These are phyloP conservation scores for Barnardius zonarius DNA, from an alignment of 2,113 vertebrate species.

Conservation along the genomic window DNA sequence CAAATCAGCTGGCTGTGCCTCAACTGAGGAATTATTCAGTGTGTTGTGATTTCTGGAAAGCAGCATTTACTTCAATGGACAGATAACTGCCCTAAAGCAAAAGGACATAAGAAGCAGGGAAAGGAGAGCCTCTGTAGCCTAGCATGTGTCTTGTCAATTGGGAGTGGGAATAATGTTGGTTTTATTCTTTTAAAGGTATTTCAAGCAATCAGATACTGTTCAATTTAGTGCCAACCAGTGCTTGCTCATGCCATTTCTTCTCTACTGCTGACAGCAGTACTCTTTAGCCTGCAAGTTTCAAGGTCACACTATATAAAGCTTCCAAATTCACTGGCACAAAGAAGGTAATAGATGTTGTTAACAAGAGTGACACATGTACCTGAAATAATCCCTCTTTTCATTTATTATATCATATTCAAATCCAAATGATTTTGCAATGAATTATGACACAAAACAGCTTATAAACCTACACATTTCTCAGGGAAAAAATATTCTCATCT, in stretches of 20 bases:
- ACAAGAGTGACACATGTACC: background rate
- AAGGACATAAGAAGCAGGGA: background rate
- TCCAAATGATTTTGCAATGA: background rate
- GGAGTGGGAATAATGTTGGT: background rate
- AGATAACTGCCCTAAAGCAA: background rate
- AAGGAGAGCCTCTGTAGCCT: background rate
- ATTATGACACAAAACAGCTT: background rate
- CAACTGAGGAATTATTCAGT: conserved; percentile 43
- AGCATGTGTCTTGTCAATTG: background rate
- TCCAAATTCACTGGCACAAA: background rate
- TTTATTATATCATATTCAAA: conserved; percentile 4
- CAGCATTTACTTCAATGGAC: conserved; percentile 35
- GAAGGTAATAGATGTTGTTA: background rate
- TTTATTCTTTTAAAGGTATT: background rate
- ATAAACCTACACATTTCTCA: background rate
- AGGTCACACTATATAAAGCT: background rate
- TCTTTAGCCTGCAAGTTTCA: conserved; percentile 1
- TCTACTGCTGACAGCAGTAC: background rate
- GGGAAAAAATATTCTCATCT: background rate
- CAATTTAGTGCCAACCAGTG: background rate
- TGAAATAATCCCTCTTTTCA: conserved; percentile 11
- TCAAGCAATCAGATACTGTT: background rate
- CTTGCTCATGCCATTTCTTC: background rate
- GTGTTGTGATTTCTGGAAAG: conserved; percentile 46
- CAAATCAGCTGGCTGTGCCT: conserved; percentile 46